These are phyloP conservation scores for Antigone vipio DNA, from an alignment of 2,113 vertebrate species.

Conservation along the genomic window DNA sequence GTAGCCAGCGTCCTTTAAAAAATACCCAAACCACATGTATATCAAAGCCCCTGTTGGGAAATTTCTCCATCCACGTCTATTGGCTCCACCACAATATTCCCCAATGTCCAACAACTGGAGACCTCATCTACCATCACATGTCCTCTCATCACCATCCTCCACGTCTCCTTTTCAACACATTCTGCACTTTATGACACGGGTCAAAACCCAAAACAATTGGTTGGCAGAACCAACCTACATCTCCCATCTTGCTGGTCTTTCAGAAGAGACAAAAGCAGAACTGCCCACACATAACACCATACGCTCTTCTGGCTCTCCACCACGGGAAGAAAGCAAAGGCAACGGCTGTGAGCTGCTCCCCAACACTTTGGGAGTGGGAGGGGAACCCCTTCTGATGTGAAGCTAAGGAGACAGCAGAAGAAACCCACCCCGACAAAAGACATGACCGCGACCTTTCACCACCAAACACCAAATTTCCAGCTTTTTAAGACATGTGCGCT, in stretches of 20 bases:
- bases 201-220: background rate
- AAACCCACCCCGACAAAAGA: background rate
- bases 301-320: background rate
- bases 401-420: background rate
- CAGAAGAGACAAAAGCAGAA: background rate
- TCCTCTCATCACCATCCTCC: background rate
- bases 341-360: fast-evolving
- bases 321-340: background rate
- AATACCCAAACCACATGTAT: background rate
- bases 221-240: background rate
- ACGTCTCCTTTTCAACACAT: background rate
- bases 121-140: background rate
- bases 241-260: background rate
- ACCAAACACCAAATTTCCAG: background rate
- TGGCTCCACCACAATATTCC: background rate
- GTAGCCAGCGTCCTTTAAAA: background rate
- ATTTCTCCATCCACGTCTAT: background rate
- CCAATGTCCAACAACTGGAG: background rate
- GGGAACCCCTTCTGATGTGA: background rate
- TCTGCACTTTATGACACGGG: fast-evolving
- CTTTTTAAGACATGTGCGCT: fast-evolving
- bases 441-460: background rate
- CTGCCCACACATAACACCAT: background rate
- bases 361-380: fast-evolving
- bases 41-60: background rate